Evolutionary conservation across 2,888 invertebrate species (phyloP), one percentile per base, ranked within the genome.

Genomic region (Drosophila austrosaltans): DNA sequence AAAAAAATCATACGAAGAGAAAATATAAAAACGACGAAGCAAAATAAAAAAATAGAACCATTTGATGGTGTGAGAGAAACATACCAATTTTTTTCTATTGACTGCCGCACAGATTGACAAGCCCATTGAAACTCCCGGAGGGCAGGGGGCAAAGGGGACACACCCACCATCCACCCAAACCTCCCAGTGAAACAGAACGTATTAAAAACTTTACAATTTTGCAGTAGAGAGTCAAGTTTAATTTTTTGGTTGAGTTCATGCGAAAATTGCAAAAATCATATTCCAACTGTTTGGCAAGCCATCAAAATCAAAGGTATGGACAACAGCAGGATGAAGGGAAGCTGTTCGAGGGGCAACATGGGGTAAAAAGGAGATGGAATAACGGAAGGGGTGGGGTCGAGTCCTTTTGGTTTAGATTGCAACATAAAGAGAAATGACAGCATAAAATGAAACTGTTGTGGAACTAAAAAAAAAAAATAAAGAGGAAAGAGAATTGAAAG

Each of bases 181-280:
- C 40, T 28, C 28, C 67, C 79, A 48, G 44, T 48, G 44, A 48
- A 48, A 77, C 82, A 73, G 70, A 87, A 76, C 82, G 86, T 83
- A 88, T 84, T 84, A 88, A 84, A 85, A 88, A 85, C 81, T 85
- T 85, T 85, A 88, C 88, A 88, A 81, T 81, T 84, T 62, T 85
- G 76, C 88, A 85, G 65, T 69, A 72, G 81, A 72, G 81, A 88
- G 84, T 88, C 85, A 81, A 88, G 89, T 88, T 85, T 87, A 85
- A 85, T 85, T 85, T 85, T 88, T 85, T 85, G 85, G 89, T 85
- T 85, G 89, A 88, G 89, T 85, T 85, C 87, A 83, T 85, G 87
- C 89, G 85, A 88, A 85, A 85, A 85, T 85, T 85, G 89, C 85
- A 86, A 85, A 85, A 85, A 85, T 88, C 85, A 85, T 87, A 85